Evolutionary conservation across 2,113 vertebrate genomes (phyloP).

Genomic region (Halichoerus grypus): DNA sequence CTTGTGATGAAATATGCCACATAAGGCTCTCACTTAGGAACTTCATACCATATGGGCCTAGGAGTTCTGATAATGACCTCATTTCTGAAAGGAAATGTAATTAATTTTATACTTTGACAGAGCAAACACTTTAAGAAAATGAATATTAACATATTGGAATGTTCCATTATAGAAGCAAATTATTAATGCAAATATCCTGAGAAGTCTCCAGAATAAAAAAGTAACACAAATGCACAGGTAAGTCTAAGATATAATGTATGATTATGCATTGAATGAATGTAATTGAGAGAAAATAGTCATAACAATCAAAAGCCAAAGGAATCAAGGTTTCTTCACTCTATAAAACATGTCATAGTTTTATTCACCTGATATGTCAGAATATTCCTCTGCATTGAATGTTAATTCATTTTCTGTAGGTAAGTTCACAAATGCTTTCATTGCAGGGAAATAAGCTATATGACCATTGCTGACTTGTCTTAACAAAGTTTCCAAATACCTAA

Average conservation of each 20-base stretch:
- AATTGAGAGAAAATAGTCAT: neutral
- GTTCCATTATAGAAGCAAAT: slow-evolving; percentile 43
- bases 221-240: slow-evolving; percentile 26
- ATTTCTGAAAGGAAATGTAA: slow-evolving; percentile 92
- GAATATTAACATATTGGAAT: neutral
- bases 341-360: slow-evolving; percentile 34
- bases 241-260: neutral
- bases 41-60: slow-evolving; percentile 99
- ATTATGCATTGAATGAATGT: neutral
- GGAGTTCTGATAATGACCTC: slow-evolving; percentile 97
- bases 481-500: slow-evolving; percentile 98
- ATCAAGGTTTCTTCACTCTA: slow-evolving; percentile 36
- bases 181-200: slow-evolving; percentile 41
- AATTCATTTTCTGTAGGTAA: slow-evolving; percentile 98
- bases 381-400: slow-evolving; percentile 99
- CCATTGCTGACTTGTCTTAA: slow-evolving; percentile 99
- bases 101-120: slow-evolving; percentile 55
- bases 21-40: slow-evolving; percentile 99
- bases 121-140: slow-evolving; percentile 60
- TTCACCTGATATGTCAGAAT: slow-evolving; percentile 98
- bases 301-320: neutral
- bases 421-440: slow-evolving; percentile 99
- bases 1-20: slow-evolving; percentile 99
- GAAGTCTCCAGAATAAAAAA: slow-evolving; percentile 33
- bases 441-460: slow-evolving; percentile 99